Evolutionary conservation across 2,113 vertebrate genomes (phyloP).

Genomic region (Tragelaphus strepsiceros): DNA sequence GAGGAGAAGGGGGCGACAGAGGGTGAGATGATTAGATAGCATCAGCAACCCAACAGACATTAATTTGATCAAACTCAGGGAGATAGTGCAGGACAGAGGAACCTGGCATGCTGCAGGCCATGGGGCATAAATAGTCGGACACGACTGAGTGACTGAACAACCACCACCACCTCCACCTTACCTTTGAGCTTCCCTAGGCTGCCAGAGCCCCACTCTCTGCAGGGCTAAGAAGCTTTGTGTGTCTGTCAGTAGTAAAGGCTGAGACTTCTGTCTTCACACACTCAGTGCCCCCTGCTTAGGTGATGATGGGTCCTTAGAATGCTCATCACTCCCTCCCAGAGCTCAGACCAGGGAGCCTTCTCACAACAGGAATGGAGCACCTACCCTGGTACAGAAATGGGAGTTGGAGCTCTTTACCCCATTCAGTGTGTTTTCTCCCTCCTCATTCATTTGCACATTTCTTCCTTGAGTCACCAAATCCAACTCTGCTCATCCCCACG

Average conservation of each 20-base stretch:
- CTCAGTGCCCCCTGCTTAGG: neutral
- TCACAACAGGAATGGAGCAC: neutral
- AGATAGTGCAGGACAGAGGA: too few species aligned
- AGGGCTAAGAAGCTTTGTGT: neutral
- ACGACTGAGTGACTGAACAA: accelerated
- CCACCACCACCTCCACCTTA: neutral
- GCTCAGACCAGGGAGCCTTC: neutral
- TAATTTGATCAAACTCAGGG: too few species aligned
- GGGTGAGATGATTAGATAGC: too few species aligned
- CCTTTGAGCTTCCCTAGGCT: neutral
- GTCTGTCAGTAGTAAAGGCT: neutral
- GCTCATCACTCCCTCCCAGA: neutral
- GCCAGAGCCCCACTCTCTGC: neutral
- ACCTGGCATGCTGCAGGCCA: too few species aligned
- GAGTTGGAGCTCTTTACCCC: too few species aligned
- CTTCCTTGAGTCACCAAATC: too few species aligned
- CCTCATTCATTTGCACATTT: too few species aligned
- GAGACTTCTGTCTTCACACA: neutral
- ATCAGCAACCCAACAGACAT: too few species aligned
- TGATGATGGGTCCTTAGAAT: neutral
- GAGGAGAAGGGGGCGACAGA: too few species aligned
- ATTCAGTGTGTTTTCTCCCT: too few species aligned
- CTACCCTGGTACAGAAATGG: too few species aligned
- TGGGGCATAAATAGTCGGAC: neutral
- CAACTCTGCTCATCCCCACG: too few species aligned